Conservation (phyloP, 1,140 invertebrate species). For the Thaumatotibia leucotreta region DNA sequence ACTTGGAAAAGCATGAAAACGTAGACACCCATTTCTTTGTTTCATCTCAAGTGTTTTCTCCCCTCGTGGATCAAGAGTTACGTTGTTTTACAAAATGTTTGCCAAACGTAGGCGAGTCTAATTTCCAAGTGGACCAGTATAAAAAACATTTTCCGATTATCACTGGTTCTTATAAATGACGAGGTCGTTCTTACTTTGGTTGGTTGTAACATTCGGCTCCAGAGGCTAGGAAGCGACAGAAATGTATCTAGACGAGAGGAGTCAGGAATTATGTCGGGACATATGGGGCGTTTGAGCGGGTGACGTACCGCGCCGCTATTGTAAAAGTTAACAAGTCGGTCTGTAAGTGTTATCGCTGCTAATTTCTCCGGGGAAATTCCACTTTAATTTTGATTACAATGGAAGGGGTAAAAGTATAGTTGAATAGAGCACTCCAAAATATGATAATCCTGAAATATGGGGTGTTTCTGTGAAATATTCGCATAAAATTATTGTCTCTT, state of each 20-base stretch:
- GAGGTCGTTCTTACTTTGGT: background rate
- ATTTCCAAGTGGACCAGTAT: background rate
- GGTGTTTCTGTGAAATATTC: no score
- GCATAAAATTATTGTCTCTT: no score
- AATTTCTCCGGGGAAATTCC: constrained; percentile 21
- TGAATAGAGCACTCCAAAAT: background rate
- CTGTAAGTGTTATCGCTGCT: constrained; percentile 26
- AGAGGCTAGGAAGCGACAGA: background rate
- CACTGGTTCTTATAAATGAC: background rate
- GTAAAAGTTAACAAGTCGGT: constrained; percentile 22
- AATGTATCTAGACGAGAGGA: constrained; percentile 28
- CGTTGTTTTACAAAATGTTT: background rate
- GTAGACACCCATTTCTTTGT: constrained; percentile 59
- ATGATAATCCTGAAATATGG: background rate
- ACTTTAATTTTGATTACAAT: constrained; percentile 5
- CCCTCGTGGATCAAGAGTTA: constrained; percentile 51
- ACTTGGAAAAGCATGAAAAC: constrained; percentile 56
- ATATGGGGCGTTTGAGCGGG: constrained; percentile 41
- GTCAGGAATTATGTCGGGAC: constrained; percentile 49
- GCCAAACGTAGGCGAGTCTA: no score
- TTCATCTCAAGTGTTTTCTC: constrained; percentile 61
- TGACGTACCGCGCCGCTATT: constrained; percentile 36
- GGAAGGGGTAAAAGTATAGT: background rate
- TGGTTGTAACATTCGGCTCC: background rate
- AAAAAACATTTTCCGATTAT: background rate